Evolutionary conservation across 2,888 invertebrate genomes (phyloP).

Genomic region (Pheosia gnoma): DNA sequence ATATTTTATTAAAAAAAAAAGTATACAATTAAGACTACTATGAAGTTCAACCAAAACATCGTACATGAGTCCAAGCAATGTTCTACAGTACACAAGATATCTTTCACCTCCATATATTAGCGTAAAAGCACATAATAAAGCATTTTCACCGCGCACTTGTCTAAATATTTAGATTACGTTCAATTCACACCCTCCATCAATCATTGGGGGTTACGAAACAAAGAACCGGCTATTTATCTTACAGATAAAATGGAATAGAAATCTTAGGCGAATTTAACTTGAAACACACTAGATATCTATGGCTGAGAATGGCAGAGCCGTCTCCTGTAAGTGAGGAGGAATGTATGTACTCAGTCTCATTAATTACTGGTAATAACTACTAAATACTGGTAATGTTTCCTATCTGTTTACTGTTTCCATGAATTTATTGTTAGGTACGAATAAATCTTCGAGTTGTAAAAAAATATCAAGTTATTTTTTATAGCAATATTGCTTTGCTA

Average conservation of each 20-base stretch:
- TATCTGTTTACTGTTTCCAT: too few species aligned
- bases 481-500: too few species aligned
- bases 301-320: background rate
- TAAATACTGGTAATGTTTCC: too few species aligned
- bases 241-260: slow-evolving; percentile 9
- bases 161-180: slow-evolving; percentile 32
- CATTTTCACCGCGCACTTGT: slow-evolving; percentile 7
- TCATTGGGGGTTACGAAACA: slow-evolving; percentile 32
- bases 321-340: background rate
- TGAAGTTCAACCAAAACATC: too few species aligned
- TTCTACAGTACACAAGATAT: background rate
- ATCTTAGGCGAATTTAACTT: slow-evolving; percentile 8
- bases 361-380: background rate
- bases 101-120: slow-evolving; percentile 1
- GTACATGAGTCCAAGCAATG: too few species aligned
- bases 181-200: slow-evolving; percentile 28
- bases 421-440: too few species aligned
- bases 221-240: slow-evolving; percentile 24
- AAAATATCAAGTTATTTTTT: too few species aligned
- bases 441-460: too few species aligned
- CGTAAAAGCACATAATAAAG: background rate
- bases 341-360: background rate
- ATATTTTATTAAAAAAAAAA: too few species aligned
- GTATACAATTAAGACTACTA: too few species aligned
- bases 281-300: background rate